These are phyloP conservation scores for Micromys minutus DNA, from an alignment of 2,113 vertebrate genomes.

Conservation along the genomic window DNA sequence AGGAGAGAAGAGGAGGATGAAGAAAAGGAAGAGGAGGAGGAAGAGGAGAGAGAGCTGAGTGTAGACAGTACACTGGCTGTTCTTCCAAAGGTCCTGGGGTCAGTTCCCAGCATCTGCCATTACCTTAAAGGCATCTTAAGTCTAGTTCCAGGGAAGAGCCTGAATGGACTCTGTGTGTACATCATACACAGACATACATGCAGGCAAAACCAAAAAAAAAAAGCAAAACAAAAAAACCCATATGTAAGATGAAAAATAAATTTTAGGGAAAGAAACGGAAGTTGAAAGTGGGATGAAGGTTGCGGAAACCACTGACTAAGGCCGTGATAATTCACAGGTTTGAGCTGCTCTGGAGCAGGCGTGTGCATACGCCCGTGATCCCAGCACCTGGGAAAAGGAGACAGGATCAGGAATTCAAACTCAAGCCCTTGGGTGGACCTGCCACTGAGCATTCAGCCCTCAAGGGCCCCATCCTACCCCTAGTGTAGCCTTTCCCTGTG, in stretches of 20 bases:
- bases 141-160: not conserved
- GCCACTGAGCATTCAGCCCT: too few relatives aligned
- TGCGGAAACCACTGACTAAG: not conserved
- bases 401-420: not conserved
- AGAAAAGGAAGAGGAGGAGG: fast-evolving
- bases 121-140: not conserved
- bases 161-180: not conserved
- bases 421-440: not conserved
- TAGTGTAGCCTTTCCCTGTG: not conserved
- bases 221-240: too few relatives aligned
- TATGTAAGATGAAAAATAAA: not conserved
- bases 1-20: not conserved
- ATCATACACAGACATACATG: not conserved
- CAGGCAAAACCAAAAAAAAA: not conserved
- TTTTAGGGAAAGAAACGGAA: not conserved
- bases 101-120: not conserved
- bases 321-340: not conserved
- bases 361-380: not conserved
- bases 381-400: not conserved
- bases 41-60: not conserved
- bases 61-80: not conserved
- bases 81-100: not conserved
- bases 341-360: not conserved
- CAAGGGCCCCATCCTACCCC: not conserved
- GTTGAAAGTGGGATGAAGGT: not conserved